These are phyloP conservation scores for Lutraria lutraria DNA, from an alignment of 2,888 invertebrate species.

Conservation along the genomic window DNA sequence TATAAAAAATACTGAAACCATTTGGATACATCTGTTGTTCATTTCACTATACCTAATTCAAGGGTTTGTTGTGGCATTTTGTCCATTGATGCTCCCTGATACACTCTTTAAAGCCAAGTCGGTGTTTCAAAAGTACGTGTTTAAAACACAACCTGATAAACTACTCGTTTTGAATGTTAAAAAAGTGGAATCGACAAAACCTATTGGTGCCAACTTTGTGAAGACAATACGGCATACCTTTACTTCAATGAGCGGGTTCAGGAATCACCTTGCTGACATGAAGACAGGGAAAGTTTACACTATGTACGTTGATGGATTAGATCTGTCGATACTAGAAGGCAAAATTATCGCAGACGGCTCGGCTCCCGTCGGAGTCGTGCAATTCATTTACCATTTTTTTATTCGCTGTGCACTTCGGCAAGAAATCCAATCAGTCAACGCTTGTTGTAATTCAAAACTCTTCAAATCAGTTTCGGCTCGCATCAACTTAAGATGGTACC, in stretches of 20 bases:
- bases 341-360: constrained; percentile 51
- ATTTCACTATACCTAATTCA: constrained; percentile 46
- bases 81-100: constrained; percentile 49
- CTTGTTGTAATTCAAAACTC: constrained; percentile 52
- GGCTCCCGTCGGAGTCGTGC: constrained; percentile 46
- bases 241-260: constrained; percentile 29
- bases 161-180: constrained; percentile 35
- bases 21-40: constrained; percentile 52
- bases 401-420: constrained; percentile 47
- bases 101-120: constrained; percentile 17
- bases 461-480: constrained; percentile 22
- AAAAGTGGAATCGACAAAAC: not conserved
- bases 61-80: constrained; percentile 44
- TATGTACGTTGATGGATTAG: constrained; percentile 29
- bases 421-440: constrained; percentile 36
- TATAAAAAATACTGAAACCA: not conserved
- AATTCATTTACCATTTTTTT: constrained; percentile 53
- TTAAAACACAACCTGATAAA: constrained; percentile 31
- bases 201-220: not conserved
- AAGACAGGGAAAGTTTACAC: constrained; percentile 29
- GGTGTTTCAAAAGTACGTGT: constrained; percentile 35
- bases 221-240: constrained; percentile 39
- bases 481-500: constrained; percentile 42
- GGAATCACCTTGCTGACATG: constrained; percentile 14
- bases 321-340: constrained; percentile 37